Conservation (phyloP, 1,140 invertebrate genomes). For the Brachionus angularis region DNA sequence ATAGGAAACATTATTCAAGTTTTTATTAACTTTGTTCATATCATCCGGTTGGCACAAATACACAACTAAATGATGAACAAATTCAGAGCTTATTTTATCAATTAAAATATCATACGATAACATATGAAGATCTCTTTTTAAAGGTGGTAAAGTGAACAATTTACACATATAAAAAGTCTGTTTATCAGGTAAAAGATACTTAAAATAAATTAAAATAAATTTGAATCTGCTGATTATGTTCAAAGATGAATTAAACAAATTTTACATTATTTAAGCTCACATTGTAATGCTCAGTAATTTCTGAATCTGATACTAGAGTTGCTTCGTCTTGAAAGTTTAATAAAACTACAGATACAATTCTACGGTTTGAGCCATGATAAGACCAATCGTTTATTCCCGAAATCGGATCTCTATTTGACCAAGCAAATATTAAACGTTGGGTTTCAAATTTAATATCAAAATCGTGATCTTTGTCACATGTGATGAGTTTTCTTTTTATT, state of each 20-base stretch:
- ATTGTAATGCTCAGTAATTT: not conserved
- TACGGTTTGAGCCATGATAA: conserved; percentile 20
- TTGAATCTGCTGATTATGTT: not conserved
- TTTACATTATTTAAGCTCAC: conserved; percentile 11
- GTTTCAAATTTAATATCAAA: conserved; percentile 26
- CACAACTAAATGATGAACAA: conserved; percentile 32
- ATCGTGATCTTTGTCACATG: conserved; percentile 19
- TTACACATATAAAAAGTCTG: conserved; percentile 28
- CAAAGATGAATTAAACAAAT: not conserved
- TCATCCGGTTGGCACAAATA: not conserved
- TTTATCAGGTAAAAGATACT: conserved; percentile 12
- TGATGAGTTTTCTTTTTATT: not conserved
- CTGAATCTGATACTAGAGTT: not conserved
- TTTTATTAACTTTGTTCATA: not conserved
- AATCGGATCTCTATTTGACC: not conserved
- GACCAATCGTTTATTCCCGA: not conserved
- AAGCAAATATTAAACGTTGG: conserved; percentile 13
- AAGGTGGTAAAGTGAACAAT: not conserved
- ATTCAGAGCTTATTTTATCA: not conserved
- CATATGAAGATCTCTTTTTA: conserved; percentile 15
- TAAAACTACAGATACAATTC: not conserved
- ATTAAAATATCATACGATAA: conserved; percentile 11
- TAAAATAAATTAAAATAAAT: not conserved
- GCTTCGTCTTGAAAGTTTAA: conserved; percentile 23
- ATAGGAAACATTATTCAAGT: not conserved